These are phyloP conservation scores for Betta splendens DNA, from an alignment of 2,797 vertebrate species.

Conservation along the genomic window DNA sequence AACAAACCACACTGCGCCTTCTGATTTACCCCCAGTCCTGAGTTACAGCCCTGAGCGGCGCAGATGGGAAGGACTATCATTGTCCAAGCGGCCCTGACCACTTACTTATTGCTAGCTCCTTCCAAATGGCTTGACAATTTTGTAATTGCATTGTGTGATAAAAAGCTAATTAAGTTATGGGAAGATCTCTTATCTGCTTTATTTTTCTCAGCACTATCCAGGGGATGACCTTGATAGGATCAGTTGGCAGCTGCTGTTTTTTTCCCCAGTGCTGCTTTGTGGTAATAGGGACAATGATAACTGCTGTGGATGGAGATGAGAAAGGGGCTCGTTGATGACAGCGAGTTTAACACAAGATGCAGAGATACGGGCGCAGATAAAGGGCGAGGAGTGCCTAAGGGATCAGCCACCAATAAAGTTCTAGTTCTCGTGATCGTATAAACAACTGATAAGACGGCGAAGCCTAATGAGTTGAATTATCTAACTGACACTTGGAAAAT, in stretches of 20 bases:
- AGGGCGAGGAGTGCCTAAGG: slow-evolving; percentile 62
- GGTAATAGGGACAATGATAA: slow-evolving; percentile 78
- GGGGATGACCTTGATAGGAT: slow-evolving; percentile 82
- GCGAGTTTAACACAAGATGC: slow-evolving; percentile 71
- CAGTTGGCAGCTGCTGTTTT: slow-evolving; percentile 63
- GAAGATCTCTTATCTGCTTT: slow-evolving; percentile 83
- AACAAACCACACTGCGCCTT: slow-evolving; percentile 71
- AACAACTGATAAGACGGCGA: slow-evolving; percentile 74
- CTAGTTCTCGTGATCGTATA: slow-evolving; percentile 65
- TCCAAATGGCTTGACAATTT: slow-evolving; percentile 81
- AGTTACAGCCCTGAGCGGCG: slow-evolving; percentile 60
- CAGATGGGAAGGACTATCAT: slow-evolving; percentile 64
- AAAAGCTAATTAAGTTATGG: slow-evolving; percentile 89
- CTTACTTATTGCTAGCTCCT: slow-evolving; percentile 78
- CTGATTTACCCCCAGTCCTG: slow-evolving; percentile 72
- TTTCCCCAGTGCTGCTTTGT: slow-evolving; percentile 58
- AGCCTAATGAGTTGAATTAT: slow-evolving; percentile 75
- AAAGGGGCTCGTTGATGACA: slow-evolving; percentile 78
- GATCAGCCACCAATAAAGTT: slow-evolving; percentile 72
- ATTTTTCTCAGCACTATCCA: slow-evolving; percentile 75
- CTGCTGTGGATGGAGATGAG: slow-evolving; percentile 73
- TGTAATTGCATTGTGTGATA: slow-evolving; percentile 82
- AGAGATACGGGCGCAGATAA: slow-evolving; percentile 73
- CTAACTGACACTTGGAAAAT: slow-evolving; percentile 75
- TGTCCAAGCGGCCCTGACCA: slow-evolving; percentile 70